Percentiles rank a stretch among this genome's conserved stretches.
Conservation (phyloP, 2,888 invertebrate species). For the Hypolimnas misippus region DNA sequence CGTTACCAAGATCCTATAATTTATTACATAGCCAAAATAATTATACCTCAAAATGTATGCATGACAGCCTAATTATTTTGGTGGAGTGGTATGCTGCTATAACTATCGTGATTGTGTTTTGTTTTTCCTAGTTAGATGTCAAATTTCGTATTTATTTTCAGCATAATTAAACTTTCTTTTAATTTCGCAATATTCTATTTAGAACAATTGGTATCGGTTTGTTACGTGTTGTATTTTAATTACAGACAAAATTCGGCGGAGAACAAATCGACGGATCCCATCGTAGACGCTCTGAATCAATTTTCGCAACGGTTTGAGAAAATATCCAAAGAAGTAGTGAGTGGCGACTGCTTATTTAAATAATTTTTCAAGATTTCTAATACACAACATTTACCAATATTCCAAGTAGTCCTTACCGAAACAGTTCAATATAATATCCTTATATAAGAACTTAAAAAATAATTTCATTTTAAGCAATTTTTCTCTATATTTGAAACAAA, state of each 20-base stretch:
- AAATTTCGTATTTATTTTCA: not conserved
- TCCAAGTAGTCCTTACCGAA: too few relatives aligned
- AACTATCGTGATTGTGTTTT: not conserved
- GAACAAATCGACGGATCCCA: slow-evolving; percentile 62
- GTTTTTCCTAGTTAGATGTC: not conserved
- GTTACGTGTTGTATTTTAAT: slow-evolving; percentile 23
- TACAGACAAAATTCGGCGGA: slow-evolving; percentile 77
- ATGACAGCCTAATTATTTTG: not conserved
- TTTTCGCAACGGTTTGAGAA: slow-evolving; percentile 71
- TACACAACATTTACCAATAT: too few relatives aligned
- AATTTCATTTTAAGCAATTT: too few relatives aligned
- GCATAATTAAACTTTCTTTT: not conserved
- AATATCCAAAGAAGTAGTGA: slow-evolving; percentile 72
- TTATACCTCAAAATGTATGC: not conserved
- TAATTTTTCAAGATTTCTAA: not conserved
- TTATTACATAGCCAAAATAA: not conserved
- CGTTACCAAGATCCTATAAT: not conserved
- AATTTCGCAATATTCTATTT: not conserved
- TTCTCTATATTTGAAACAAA: too few relatives aligned
- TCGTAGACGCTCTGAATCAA: slow-evolving; percentile 64
- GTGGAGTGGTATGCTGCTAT: not conserved
- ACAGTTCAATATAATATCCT: too few relatives aligned
- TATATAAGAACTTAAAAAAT: too few relatives aligned
- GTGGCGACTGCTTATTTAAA: slow-evolving; percentile 34
- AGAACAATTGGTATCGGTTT: not conserved